These are phyloP conservation scores for Pelochelys cantorii DNA, from an alignment of 2,797 vertebrate genomes.

Conservation along the genomic window DNA sequence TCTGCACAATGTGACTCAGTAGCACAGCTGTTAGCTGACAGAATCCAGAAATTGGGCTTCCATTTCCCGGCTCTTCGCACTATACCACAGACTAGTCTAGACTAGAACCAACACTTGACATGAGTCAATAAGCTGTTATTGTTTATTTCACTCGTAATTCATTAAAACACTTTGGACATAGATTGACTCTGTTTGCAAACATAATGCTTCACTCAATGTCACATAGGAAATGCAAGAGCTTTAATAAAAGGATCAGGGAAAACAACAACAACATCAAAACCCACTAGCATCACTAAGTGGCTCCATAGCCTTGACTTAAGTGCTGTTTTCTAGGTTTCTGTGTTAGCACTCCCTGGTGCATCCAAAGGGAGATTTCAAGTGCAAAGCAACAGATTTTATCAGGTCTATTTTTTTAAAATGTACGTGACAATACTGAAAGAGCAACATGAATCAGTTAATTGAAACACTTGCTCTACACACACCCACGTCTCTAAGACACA, in stretches of 20 bases:
- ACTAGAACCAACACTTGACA: constrained; percentile 56
- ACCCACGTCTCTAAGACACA: background rate
- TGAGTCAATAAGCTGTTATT: constrained; percentile 13
- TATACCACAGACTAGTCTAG: background rate
- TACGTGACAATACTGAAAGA: background rate
- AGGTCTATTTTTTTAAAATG: background rate
- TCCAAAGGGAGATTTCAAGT: constrained; percentile 33
- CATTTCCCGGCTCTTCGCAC: background rate
- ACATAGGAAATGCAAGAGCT: constrained; percentile 59
- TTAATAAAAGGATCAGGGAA: constrained; percentile 74
- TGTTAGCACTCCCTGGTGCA: background rate
- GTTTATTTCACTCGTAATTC: constrained; percentile 67
- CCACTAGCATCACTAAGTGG: constrained; percentile 8
- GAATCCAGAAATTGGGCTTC: background rate
- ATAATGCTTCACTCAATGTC: constrained; percentile 74
- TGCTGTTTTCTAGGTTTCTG: background rate
- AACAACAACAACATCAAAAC: background rate
- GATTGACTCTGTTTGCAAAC: constrained; percentile 76
- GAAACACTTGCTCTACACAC: background rate
- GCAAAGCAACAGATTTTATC: constrained; percentile 25
- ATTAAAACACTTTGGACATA: constrained; percentile 77
- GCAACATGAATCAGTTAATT: constrained; percentile 35
- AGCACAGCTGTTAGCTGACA: background rate
- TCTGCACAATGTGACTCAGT: background rate
- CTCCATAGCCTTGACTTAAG: constrained; percentile 4